Conservation (phyloP, 2,113 vertebrate genomes). For the Leucopternis melanops region DNA sequence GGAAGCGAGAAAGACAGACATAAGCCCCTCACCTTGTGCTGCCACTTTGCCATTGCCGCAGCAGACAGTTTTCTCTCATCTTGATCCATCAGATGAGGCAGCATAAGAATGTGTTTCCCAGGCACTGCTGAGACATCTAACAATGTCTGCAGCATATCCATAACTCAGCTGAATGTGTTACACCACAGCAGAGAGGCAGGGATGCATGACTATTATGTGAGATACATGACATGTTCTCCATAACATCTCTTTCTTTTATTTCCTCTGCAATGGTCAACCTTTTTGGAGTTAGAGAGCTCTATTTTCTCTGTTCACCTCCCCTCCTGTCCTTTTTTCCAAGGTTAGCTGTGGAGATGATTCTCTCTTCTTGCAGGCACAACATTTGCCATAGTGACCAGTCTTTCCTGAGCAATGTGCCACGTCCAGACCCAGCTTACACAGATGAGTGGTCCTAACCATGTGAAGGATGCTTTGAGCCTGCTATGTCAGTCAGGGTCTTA, state of each 20-base stretch:
- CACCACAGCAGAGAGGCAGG: neutral
- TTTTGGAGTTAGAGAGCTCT: neutral
- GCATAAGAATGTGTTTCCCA: neutral
- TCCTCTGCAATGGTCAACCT: neutral
- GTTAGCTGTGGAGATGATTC: neutral
- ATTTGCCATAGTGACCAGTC: neutral
- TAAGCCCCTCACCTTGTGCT: neutral
- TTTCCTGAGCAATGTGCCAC: neutral
- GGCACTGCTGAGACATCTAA: neutral
- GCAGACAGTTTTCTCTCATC: neutral
- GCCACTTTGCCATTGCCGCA: neutral
- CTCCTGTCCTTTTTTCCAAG: neutral
- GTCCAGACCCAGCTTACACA: neutral
- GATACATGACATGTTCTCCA: neutral
- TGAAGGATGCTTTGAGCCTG: neutral
- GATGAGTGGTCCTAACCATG: neutral
- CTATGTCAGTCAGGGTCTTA: neutral
- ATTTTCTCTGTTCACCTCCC: neutral
- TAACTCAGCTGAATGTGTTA: neutral
- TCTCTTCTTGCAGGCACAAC: neutral
- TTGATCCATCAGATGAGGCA: neutral
- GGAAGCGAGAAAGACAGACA: rapidly evolving
- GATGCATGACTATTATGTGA: neutral
- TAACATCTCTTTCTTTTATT: neutral
- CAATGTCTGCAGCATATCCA: neutral